Percentiles rank a stretch among this genome's conserved stretches.
Conservation (phyloP, 2,797 vertebrate genomes). For the Myoxocephalus aenaeus region DNA sequence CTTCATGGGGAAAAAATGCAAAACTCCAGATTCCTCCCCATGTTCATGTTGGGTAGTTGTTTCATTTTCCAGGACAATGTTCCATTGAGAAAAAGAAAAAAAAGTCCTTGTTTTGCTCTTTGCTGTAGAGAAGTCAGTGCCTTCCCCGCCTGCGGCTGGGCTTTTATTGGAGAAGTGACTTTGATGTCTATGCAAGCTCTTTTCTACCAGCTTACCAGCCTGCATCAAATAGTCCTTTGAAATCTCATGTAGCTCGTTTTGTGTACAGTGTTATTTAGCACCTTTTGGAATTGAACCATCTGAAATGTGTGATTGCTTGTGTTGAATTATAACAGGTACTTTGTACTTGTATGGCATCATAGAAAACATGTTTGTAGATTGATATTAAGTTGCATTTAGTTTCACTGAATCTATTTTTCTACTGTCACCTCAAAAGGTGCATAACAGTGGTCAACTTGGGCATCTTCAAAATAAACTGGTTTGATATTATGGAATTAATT, state of each 20-base stretch:
- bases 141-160: conserved; percentile 83
- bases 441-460: conserved; percentile 82
- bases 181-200: conserved; percentile 87
- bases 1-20: conserved; percentile 83
- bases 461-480: conserved; percentile 86
- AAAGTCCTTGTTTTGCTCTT: conserved; percentile 77
- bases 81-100: conserved; percentile 67
- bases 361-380: conserved; percentile 83
- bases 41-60: conserved; percentile 76
- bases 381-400: conserved; percentile 83
- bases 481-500: conserved; percentile 73
- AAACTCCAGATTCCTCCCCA: conserved; percentile 77
- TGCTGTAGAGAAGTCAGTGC: conserved; percentile 84
- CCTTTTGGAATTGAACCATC: conserved; percentile 76
- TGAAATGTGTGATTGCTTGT: conserved; percentile 78
- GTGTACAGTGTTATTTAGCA: conserved; percentile 82
- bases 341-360: conserved; percentile 80
- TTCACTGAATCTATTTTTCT: conserved; percentile 89
- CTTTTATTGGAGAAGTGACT: conserved; percentile 83
- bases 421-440: conserved; percentile 84
- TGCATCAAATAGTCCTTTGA: conserved; percentile 80
- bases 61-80: conserved; percentile 78
- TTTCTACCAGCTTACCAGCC: conserved; percentile 85
- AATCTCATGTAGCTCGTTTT: conserved; percentile 82
- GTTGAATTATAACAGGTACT: conserved; percentile 78